Conservation (phyloP, 37 sponge, comb jelly and placozoan genomes). For the Agelas oroides region DNA sequence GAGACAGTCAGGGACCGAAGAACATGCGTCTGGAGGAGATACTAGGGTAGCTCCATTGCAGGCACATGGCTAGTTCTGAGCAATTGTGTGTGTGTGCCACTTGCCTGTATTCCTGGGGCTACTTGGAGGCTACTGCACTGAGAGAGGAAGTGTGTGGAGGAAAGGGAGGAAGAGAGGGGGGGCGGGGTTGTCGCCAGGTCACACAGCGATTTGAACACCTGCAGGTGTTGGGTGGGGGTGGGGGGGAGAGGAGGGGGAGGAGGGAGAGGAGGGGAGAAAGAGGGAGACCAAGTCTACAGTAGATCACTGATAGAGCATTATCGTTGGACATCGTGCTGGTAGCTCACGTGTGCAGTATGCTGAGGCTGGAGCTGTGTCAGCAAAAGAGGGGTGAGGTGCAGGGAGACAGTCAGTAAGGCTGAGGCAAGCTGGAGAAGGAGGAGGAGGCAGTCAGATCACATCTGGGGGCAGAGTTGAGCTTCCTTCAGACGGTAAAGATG, state of each 20-base stretch:
- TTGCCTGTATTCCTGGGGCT: background rate
- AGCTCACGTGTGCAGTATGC: background rate
- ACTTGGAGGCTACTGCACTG: slow-evolving; percentile 5
- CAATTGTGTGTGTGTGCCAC: too few species aligned
- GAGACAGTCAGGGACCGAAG: background rate
- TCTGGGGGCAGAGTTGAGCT: background rate
- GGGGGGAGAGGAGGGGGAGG: too few species aligned
- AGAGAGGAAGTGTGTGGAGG: background rate
- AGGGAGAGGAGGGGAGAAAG: too few species aligned
- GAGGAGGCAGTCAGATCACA: background rate
- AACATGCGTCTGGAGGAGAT: background rate
- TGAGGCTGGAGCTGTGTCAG: background rate
- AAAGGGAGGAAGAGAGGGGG: background rate
- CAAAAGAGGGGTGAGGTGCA: background rate
- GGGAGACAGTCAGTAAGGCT: background rate
- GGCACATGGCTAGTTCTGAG: too few species aligned
- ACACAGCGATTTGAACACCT: slow-evolving; percentile 1
- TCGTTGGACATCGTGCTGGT: too few species aligned
- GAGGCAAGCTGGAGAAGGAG: background rate
- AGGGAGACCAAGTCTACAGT: too few species aligned
- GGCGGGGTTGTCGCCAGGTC: background rate
- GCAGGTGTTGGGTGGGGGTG: background rate
- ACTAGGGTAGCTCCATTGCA: too few species aligned
- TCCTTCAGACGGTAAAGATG: too few species aligned
- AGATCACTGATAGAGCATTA: too few species aligned